Percentiles rank a stretch among this genome's conserved stretches.
Evolutionary conservation across 2,888 invertebrate genomes (phyloP).

Genomic region (Nipponacmea schrenckii): DNA sequence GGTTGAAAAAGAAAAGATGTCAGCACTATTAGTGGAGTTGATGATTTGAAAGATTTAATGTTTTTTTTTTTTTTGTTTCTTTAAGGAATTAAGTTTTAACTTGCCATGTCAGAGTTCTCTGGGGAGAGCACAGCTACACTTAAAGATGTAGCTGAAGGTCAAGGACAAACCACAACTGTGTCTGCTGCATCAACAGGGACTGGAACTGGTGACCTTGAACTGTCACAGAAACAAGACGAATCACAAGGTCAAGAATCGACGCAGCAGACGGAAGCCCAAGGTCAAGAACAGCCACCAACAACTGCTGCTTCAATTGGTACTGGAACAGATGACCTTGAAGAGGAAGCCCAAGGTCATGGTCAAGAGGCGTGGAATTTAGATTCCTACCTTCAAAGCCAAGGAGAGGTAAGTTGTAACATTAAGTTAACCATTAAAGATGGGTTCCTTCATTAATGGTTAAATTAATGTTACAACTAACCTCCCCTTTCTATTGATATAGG

Average conservation of each 20-base stretch:
- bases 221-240: neutral
- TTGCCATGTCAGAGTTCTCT: neutral
- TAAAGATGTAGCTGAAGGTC: conserved; percentile 1
- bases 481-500: too few species aligned
- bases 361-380: conserved; percentile 1
- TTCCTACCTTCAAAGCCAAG: neutral
- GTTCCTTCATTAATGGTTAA: too few species aligned
- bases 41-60: too few species aligned
- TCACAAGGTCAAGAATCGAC: too few species aligned
- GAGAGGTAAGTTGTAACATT: neutral
- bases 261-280: neutral
- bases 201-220: conserved; percentile 1
- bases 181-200: neutral
- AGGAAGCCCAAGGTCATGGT: neutral
- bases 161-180: neutral
- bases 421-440: too few species aligned
- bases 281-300: neutral
- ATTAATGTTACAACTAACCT: too few species aligned
- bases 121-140: neutral
- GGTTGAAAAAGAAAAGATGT: too few species aligned
- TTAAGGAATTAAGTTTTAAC: neutral
- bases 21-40: too few species aligned
- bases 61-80: neutral
- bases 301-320: neutral
- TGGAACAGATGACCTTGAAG: neutral